Base-by-base conservation (phyloP, 2,888 invertebrate species). In the Drosophila mimica region DNA sequence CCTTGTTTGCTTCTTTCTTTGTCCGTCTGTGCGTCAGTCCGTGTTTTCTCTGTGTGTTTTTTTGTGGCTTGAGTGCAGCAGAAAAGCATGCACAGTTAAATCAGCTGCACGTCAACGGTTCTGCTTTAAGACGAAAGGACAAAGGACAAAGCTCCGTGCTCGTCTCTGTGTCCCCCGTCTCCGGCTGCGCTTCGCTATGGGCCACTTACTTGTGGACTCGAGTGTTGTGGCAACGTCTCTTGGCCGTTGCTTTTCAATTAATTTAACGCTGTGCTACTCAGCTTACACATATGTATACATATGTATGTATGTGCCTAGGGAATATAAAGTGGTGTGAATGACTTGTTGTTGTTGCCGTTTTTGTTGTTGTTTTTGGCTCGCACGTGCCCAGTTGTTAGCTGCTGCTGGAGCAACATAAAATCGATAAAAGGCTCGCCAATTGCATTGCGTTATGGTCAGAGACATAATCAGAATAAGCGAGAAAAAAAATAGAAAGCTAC, bases 361-460 rank as follows among this genome's bases (percentile, higher is more conserved):
- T 15, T 80, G 62, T 34, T 34, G 54, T 66, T 82, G 67, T 70
- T 79, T 66, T 54, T 70, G 49, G 49, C 30, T 61, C 62, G 76
- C 86, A 81, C 83, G 86, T 86, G 83, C 88, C 81, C 69, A 61
- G 70, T 60, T 62, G 58, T 52, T 58, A 34, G 56, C 51, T 68
- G 59, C 59, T 64, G 66, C 59, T 64, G 66, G 38, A 54, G 54
- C 67, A 71, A 56, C 9, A 57, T 40, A 74, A 82, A 79, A 69
- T 70, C 72, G 65, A 85, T 85, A 85, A 85, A 85, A 81, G 88
- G 88, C 86, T 81, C 88, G 84, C 70, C 83, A 74, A 73, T 71
- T 82, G 83, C 76, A 79, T 65, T 83, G 70, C 76, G 74, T 67
- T 78, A 58, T 76, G 77, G 64, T 64, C 78, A 78, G 70, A 78